Percentiles rank a stretch among this genome's conserved stretches.
These are phyloP conservation scores for Onthophagus taurus DNA, from an alignment of 1,140 invertebrate species.

Conservation along the genomic window DNA sequence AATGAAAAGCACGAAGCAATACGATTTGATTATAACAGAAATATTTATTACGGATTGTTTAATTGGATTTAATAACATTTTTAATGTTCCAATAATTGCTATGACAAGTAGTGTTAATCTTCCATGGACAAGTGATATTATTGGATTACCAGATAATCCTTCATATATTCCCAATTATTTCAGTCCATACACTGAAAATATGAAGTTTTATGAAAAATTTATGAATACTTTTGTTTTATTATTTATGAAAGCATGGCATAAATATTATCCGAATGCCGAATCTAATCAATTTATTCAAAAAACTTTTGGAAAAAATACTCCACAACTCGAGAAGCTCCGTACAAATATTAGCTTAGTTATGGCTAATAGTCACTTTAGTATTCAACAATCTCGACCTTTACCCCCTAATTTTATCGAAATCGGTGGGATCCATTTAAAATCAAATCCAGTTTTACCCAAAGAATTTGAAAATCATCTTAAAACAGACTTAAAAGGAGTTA, in stretches of 20 bases:
- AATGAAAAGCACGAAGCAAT: slow-evolving; percentile 18
- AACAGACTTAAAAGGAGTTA: slow-evolving; percentile 31
- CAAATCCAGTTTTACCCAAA: too few relatives aligned
- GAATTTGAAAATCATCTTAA: slow-evolving; percentile 27
- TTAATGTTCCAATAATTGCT: slow-evolving; percentile 44
- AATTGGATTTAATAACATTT: slow-evolving; percentile 42
- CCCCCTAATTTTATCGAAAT: slow-evolving; percentile 37
- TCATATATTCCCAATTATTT: slow-evolving; percentile 44
- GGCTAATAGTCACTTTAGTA: slow-evolving; percentile 35
- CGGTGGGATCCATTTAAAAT: slow-evolving; percentile 26
- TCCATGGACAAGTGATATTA: slow-evolving; percentile 35
- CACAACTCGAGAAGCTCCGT: slow-evolving; percentile 19
- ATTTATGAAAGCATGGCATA: too few relatives aligned
- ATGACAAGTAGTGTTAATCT: slow-evolving; percentile 47
- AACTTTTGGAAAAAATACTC: slow-evolving; percentile 26
- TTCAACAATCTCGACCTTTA: slow-evolving; percentile 30
- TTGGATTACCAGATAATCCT: slow-evolving; percentile 47
- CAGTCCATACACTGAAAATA: background rate
- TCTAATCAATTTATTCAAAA: too few relatives aligned
- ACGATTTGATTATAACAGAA: slow-evolving; percentile 53
- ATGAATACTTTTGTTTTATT: too few relatives aligned
- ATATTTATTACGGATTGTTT: slow-evolving; percentile 55
- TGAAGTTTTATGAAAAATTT: background rate
- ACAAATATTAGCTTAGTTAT: slow-evolving; percentile 25
- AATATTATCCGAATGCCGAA: too few relatives aligned